These are phyloP conservation scores for Pipistrellus nathusii DNA, from an alignment of 2,797 vertebrate species.

Conservation along the genomic window DNA sequence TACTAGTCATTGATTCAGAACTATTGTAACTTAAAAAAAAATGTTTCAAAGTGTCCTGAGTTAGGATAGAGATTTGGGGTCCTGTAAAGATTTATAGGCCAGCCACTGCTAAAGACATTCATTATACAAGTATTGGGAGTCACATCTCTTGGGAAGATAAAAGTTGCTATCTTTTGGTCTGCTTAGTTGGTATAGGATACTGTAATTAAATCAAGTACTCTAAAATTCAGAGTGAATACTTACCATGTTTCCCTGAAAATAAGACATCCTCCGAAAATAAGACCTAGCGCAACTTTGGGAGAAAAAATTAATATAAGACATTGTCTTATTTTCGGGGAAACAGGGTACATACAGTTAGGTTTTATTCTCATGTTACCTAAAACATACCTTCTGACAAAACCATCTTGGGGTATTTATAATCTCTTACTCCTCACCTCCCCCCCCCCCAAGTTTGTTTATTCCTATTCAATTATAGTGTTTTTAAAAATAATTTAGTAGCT, in stretches of 20 bases:
- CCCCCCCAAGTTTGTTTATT: background rate
- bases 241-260: no score
- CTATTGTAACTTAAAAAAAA: background rate
- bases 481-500: background rate
- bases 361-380: constrained; percentile 29
- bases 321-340: no score
- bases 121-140: background rate
- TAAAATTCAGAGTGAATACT: background rate
- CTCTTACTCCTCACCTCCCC: background rate
- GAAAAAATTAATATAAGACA: no score
- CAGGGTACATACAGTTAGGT: background rate
- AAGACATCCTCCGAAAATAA: no score
- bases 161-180: background rate
- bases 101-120: background rate
- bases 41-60: background rate
- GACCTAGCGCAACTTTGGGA: no score
- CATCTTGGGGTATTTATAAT: constrained; percentile 6
- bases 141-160: background rate
- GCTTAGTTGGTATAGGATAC: background rate
- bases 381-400: background rate
- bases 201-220: background rate
- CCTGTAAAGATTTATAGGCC: background rate
- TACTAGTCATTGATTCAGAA: background rate
- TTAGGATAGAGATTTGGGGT: background rate
- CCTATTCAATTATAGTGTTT: background rate